Evolutionary conservation across 2,113 vertebrate species (phyloP), one percentile per base, ranked within the genome.

Genomic region (Scytalopus superciliaris): DNA sequence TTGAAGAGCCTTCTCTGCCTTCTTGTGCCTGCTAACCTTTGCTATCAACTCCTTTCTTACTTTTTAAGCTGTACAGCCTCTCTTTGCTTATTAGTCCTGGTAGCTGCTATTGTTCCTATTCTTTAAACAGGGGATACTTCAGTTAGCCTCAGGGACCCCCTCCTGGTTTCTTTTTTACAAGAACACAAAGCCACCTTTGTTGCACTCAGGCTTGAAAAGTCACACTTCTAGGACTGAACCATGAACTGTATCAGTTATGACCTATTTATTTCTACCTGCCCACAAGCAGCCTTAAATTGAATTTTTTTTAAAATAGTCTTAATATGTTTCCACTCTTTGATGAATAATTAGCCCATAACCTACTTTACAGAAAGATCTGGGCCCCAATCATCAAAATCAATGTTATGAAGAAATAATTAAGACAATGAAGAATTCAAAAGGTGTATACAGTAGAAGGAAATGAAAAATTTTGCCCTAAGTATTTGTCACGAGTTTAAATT

Each of bases 371-470:
- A 55, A 84, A 25, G 14, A 69, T 17, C 30, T 31, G 14, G n/a
- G 37, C n/a, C 25, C 50, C 28, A 67, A 28, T 42, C 42, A 78
- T 44, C 11, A 84, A 66, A 66, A 91, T 22, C 31, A 35, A 7
- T 9, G 22, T 50, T 40, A 22, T 24, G 17, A 75, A 18, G 18
- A 66, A 84, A 62, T 30, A 67, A 50, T 3, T 22, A 33, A 87
- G 69, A 42, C 14, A 42, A 16, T 47, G 21, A 94, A 49, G 14
- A 53, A 30, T 22, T 80, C 21, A 35, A 27, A 12, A 39, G 10
- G 13, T n/a, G 0, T 2, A 18, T 2, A 23, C 0, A 1, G 14
- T 4, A 3, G 18, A 59, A 45, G 12, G 40, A 45, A 42, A 2
- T 24, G 9, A 5, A 39, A 69, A 25, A 5, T 40, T 69, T 84